Percentiles rank a stretch among this genome's conserved stretches.
Evolutionary conservation across 2,888 invertebrate species (phyloP).

Genomic region (Meghimatium bilineatum): DNA sequence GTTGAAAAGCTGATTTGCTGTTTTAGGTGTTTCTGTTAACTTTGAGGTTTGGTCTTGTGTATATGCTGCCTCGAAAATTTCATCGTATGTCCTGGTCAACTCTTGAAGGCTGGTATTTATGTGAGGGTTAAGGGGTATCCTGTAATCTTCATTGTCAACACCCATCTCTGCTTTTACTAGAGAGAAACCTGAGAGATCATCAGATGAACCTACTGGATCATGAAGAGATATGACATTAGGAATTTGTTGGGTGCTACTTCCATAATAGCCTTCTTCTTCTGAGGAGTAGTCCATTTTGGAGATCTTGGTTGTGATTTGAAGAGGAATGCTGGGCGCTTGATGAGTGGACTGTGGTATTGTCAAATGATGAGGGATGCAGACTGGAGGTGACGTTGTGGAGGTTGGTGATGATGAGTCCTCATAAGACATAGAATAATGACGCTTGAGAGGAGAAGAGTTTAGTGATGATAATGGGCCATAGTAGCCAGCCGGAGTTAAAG

Average conservation of each 20-base stretch:
- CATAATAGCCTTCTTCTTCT: constrained; percentile 25
- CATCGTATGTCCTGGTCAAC: constrained; percentile 51
- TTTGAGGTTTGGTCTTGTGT: constrained; percentile 61
- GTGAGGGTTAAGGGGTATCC: constrained; percentile 50
- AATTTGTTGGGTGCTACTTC: background rate
- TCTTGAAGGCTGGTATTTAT: constrained; percentile 43
- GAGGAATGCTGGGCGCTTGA: constrained; percentile 3
- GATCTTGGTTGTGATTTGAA: background rate
- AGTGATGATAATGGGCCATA: constrained; percentile 25
- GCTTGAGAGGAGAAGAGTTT: constrained; percentile 35
- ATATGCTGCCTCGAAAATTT: constrained; percentile 66
- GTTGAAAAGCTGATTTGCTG: constrained; percentile 69
- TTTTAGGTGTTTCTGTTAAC: constrained; percentile 61
- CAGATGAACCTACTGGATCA: constrained; percentile 27
- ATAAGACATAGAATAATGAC: constrained; percentile 17
- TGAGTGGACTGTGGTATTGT: background rate
- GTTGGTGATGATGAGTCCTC: constrained; percentile 36
- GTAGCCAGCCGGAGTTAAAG: constrained; percentile 20
- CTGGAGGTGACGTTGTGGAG: constrained; percentile 34
- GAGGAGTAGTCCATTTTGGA: constrained; percentile 38
- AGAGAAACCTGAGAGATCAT: constrained; percentile 10
- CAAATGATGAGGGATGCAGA: constrained; percentile 16
- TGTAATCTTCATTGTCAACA: constrained; percentile 34
- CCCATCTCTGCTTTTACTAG: constrained; percentile 23
- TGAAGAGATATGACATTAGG: background rate